Base-by-base conservation (phyloP, 2,888 invertebrate genomes). In the Melanostoma scalare region DNA sequence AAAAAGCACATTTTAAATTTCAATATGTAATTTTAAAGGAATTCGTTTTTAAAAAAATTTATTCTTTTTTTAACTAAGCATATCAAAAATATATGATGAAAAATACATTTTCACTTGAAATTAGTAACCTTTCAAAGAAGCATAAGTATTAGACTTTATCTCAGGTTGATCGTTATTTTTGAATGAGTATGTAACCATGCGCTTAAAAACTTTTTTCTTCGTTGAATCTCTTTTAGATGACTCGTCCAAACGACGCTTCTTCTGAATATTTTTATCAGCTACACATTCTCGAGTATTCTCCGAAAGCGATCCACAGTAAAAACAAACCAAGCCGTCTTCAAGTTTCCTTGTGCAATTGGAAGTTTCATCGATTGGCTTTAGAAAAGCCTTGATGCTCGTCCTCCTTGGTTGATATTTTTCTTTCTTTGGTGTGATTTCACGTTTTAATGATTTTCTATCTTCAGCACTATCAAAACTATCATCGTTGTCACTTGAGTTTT, bases 401-500 rank as follows among this genome's bases (percentile, higher is more conserved):
- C 80, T 33, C 50, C 79, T 58, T 55, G 73, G 79, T 63, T 82
- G 40, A 69, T 53, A 55, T 56, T 67, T 31, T 6, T 52, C 30
- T 35, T 38, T 36, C 1, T 33, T 60, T 33, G 42, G n/a, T 55
- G 30, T 20, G 38, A 8, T 46, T 65, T 79, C 82, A 0, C 74
- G 52, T 52, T 75, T 77, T 0, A 53, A 6, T 38, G 81, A 73
- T n/a, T 10, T 76, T 48, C 44, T 35, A 33, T 4, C 38, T 61
- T 48, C 48, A 9, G 58, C 46, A 53, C 60, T 72, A 8, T 65
- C 65, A 6, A 85, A 75, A 67, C 65, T 58, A 42, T 85, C 75
- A 4, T 87, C 84, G 20, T 88, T 84, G 85, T 93, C 93, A 56
- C 92, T 93, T 85, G 93, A 93, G 77, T 93, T 92, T 6, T 73